These are phyloP conservation scores for Epicampocera succincta DNA, from an alignment of 2,888 invertebrate genomes.

Conservation along the genomic window DNA sequence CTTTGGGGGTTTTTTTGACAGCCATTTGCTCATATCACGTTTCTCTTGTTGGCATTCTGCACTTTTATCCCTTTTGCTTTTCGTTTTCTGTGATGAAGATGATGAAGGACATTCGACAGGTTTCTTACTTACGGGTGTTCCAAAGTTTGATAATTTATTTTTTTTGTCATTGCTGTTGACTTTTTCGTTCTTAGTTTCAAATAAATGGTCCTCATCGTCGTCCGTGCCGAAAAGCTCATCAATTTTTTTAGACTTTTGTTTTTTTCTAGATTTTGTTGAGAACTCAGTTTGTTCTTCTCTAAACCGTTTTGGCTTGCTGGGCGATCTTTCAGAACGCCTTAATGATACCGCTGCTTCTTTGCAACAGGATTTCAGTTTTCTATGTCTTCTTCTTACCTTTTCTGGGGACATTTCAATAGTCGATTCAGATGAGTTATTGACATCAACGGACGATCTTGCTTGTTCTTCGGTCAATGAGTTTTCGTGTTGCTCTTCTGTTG, in stretches of 20 bases:
- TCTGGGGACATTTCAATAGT: background rate
- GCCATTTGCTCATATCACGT: slow-evolving; percentile 54
- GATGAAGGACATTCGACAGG: slow-evolving; percentile 24
- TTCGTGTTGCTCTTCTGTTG: background rate
- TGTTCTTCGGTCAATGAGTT: slow-evolving; percentile 6
- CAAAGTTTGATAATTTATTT: slow-evolving; percentile 7
- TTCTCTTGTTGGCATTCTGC: slow-evolving; percentile 61
- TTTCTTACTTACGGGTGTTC: slow-evolving; percentile 47
- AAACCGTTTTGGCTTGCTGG: slow-evolving; percentile 59
- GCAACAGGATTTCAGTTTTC: slow-evolving; percentile 10
- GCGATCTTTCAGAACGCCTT: slow-evolving; percentile 64
- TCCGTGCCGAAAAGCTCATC: slow-evolving; percentile 63
- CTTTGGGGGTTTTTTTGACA: slow-evolving; percentile 53
- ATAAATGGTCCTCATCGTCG: slow-evolving; percentile 39
- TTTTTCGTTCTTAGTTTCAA: slow-evolving; percentile 32
- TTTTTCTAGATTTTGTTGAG: slow-evolving; percentile 6
- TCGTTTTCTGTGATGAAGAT: slow-evolving; percentile 56
- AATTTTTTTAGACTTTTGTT: slow-evolving; percentile 11
- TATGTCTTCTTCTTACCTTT: background rate
- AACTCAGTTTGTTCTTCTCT: slow-evolving; percentile 15
- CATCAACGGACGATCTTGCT: too few species aligned
- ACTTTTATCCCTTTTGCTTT: slow-evolving; percentile 51
- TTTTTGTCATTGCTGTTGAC: slow-evolving; percentile 3
- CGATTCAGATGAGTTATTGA: background rate
- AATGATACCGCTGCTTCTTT: slow-evolving; percentile 1